Percentiles rank a stretch among this genome's conserved stretches.
phyloP scores from a whole-genome alignment of 2,888 invertebrate genomes.

The Callyntrura guangdongensis region DNA sequence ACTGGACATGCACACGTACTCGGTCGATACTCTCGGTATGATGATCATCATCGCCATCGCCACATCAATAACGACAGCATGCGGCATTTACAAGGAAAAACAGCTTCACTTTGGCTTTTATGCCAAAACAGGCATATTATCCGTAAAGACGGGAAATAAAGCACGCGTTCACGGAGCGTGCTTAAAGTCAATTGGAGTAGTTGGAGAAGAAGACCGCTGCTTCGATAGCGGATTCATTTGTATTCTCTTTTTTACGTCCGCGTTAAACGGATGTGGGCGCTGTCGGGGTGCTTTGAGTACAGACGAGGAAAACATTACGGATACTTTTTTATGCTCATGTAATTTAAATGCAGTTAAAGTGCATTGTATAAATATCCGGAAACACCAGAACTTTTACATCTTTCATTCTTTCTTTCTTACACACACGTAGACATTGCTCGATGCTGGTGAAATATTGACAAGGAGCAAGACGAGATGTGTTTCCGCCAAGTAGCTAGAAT shows the following conservation, averaged over 20 bases:
- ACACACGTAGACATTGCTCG: background rate
- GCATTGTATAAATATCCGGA: background rate
- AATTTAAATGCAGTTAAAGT: slow-evolving; percentile 39
- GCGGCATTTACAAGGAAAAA: slow-evolving; percentile 26
- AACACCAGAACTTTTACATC: background rate
- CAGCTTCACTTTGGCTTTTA: slow-evolving; percentile 9
- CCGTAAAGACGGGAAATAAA: background rate
- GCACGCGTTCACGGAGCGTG: slow-evolving; percentile 28
- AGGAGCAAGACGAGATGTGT: background rate
- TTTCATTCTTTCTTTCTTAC: background rate
- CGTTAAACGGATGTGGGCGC: slow-evolving; percentile 28
- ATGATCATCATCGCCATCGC: slow-evolving; percentile 6
- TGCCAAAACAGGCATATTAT: background rate
- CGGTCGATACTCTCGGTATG: background rate
- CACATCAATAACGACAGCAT: background rate
- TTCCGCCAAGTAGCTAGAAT: background rate
- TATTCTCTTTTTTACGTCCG: slow-evolving; percentile 7
- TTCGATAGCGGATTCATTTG: slow-evolving; percentile 10
- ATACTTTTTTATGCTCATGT: slow-evolving; percentile 4
- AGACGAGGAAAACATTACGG: slow-evolving; percentile 28
- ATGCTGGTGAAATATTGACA: background rate
- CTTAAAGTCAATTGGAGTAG: background rate
- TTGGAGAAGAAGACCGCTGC: slow-evolving; percentile 32
- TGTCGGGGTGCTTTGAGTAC: slow-evolving; percentile 61
- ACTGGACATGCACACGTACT: background rate